Conservation (phyloP, 2,888 invertebrate species). For the Orchesellides sinensis region DNA sequence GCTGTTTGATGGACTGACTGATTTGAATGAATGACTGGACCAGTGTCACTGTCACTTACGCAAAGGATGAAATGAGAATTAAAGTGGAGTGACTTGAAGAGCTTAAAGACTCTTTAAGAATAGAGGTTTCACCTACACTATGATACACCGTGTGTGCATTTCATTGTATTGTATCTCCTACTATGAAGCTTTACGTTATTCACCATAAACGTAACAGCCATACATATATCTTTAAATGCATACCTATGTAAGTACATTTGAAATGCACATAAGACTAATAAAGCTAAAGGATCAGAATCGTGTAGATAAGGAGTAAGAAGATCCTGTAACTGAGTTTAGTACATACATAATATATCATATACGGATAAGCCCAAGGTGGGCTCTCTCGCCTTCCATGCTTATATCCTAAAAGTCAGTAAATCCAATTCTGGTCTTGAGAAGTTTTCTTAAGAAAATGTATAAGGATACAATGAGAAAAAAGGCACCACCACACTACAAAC, state of each 20-base stretch:
- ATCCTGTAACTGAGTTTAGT: constrained; percentile 37
- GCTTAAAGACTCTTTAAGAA: constrained; percentile 31
- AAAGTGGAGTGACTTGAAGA: constrained; percentile 61
- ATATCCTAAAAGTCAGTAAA: constrained; percentile 31
- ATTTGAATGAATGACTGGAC: constrained; percentile 67
- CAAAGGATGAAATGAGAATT: constrained; percentile 59
- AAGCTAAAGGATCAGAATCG: constrained; percentile 51
- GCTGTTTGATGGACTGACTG: constrained; percentile 53
- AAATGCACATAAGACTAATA: neutral
- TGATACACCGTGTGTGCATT: neutral
- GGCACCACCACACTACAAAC: too few relatives aligned
- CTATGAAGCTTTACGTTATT: too few relatives aligned
- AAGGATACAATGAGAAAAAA: constrained; percentile 21
- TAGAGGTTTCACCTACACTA: constrained; percentile 52
- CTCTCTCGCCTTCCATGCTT: constrained; percentile 8
- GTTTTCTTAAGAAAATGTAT: constrained; percentile 2
- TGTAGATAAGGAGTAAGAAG: constrained; percentile 48
- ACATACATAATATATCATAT: too few relatives aligned
- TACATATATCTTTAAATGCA: neutral
- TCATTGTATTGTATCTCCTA: too few relatives aligned
- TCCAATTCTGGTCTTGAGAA: constrained; percentile 12
- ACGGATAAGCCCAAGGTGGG: constrained; percentile 55
- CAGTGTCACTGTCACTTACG: constrained; percentile 64
- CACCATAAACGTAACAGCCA: neutral
- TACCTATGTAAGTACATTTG: neutral